A percentile compares a stretch with the other conserved stretches of the same genome.
phyloP scores from a whole-genome alignment of 2,113 vertebrate species.

The Mixornis gularis region DNA sequence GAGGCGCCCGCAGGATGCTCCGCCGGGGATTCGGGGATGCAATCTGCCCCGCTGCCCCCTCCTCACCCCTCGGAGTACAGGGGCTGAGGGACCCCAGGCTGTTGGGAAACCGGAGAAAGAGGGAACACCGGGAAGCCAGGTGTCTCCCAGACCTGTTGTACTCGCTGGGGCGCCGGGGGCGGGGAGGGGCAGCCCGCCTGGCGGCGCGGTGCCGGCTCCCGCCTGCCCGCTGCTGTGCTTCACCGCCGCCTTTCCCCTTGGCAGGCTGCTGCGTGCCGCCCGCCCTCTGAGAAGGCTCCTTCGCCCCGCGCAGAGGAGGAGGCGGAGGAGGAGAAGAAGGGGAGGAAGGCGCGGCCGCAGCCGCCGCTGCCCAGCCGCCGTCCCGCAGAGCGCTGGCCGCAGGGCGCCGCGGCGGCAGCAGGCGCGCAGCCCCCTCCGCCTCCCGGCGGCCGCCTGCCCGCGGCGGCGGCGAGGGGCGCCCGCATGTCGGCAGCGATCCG shows the following conservation, averaged over 20 bases:
- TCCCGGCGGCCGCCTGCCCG: too few species aligned
- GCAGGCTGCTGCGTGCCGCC: slow-evolving; percentile 53
- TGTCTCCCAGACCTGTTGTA: background rate
- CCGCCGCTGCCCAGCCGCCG: background rate
- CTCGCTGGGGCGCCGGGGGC: background rate
- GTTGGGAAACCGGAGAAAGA: too few species aligned
- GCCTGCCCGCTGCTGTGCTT: background rate
- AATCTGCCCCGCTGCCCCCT: background rate
- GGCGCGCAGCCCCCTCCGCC: background rate
- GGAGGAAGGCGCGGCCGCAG: slow-evolving; percentile 21
- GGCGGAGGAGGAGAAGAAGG: background rate
- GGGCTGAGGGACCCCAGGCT: background rate
- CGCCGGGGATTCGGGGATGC: background rate
- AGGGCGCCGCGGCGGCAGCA: background rate
- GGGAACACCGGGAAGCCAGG: background rate
- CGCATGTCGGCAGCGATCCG: too few species aligned
- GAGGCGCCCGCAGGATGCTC: background rate
- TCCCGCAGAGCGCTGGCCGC: slow-evolving; percentile 26
- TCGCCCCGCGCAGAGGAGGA: background rate
- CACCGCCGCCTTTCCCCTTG: slow-evolving; percentile 26
- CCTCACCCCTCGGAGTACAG: background rate
- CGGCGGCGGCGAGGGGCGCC: too few species aligned
- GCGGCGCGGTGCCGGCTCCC: background rate
- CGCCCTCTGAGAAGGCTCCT: slow-evolving; percentile 42
- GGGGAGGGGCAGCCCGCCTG: background rate